A percentile compares a stretch with the other conserved stretches of the same genome.
phyloP scores from a whole-genome alignment of 1,140 invertebrate genomes.

The Zaprionus lachaisei region DNA sequence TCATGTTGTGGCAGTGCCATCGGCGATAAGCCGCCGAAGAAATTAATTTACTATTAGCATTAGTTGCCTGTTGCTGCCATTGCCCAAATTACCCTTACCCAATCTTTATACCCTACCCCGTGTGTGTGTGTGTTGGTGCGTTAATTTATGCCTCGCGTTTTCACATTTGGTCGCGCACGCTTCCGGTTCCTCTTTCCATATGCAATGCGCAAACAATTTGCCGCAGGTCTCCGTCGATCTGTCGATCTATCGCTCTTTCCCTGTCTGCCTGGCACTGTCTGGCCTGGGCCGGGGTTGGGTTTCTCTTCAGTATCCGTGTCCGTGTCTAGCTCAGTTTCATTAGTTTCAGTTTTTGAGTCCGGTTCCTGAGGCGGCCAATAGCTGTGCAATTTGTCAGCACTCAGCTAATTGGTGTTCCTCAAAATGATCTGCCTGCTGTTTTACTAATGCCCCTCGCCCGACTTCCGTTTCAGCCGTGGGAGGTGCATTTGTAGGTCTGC shows the following conservation, averaged over 20 bases:
- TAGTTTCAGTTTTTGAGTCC: not conserved
- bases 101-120: constrained; percentile 9
- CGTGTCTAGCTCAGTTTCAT: constrained; percentile 15
- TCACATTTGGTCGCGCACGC: constrained; percentile 77
- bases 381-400: constrained; percentile 82
- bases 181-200: constrained; percentile 62
- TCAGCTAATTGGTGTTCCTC: constrained; percentile 75
- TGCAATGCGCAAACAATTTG: constrained; percentile 43
- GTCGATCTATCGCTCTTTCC: not conserved
- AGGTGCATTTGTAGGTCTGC: constrained; percentile 58
- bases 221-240: constrained; percentile 11
- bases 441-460: constrained; percentile 72
- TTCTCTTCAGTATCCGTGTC: constrained; percentile 5
- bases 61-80: constrained; percentile 9
- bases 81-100: constrained; percentile 58
- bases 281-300: not conserved
- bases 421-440: constrained; percentile 68
- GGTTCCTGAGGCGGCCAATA: constrained; percentile 53
- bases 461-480: constrained; percentile 65
- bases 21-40: constrained; percentile 67
- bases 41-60: constrained; percentile 81
- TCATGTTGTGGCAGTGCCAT: constrained; percentile 40
- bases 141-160: constrained; percentile 79
- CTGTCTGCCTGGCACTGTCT: not conserved
- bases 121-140: constrained; percentile 32